phyloP scores from a whole-genome alignment of 1,140 invertebrate species.

The Rhagoletis pomonella region DNA sequence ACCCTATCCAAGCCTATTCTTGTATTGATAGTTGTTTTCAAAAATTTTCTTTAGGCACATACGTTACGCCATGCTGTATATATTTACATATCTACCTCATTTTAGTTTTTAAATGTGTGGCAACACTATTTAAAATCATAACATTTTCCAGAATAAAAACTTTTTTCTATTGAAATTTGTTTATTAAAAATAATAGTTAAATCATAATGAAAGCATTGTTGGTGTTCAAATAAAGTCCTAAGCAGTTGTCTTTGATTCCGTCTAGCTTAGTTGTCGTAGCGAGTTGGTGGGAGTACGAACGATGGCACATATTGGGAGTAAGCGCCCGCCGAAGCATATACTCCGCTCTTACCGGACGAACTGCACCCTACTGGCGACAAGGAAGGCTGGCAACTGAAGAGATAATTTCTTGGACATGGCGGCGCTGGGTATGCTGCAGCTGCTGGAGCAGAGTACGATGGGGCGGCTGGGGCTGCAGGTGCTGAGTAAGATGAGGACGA shows the following conservation, averaged over 20 bases:
- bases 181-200: neutral
- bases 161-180: neutral
- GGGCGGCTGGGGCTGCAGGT: too few species aligned
- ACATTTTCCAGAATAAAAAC: too few species aligned
- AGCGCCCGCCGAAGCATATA: constrained; percentile 30
- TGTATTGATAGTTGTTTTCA: too few species aligned
- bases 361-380: constrained; percentile 27
- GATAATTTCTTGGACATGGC: constrained; percentile 43
- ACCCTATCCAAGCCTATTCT: too few species aligned
- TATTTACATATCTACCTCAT: too few species aligned
- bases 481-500: too few species aligned
- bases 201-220: neutral
- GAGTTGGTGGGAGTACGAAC: constrained; percentile 28
- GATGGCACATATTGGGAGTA: constrained; percentile 50
- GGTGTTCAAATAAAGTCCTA: neutral
- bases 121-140: too few species aligned
- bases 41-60: too few species aligned
- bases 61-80: too few species aligned
- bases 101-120: too few species aligned
- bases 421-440: neutral
- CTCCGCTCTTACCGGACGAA: neutral
- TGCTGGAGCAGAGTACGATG: neutral
- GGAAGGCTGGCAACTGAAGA: constrained; percentile 30
- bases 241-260: neutral
- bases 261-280: neutral